phyloP scores from a whole-genome alignment of 2,888 invertebrate genomes.

The Gnatocerus cornutus region DNA sequence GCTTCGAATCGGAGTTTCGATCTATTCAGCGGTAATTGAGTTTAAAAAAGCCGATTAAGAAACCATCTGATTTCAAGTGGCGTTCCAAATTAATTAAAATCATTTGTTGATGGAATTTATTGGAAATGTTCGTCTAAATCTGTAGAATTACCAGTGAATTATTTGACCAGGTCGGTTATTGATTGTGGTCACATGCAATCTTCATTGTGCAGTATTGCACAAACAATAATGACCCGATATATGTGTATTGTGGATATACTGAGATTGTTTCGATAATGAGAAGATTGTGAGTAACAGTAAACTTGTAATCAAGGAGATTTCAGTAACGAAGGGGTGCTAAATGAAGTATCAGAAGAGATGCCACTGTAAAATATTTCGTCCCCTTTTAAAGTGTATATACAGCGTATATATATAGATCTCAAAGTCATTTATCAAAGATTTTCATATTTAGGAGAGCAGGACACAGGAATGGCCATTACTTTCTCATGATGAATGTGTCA shows the following conservation, averaged over 20 bases:
- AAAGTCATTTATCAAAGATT: slow-evolving; percentile 56
- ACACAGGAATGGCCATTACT: slow-evolving; percentile 53
- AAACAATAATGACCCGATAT: slow-evolving; percentile 59
- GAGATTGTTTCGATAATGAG: slow-evolving; percentile 63
- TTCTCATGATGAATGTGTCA: slow-evolving; percentile 63
- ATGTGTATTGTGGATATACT: slow-evolving; percentile 56
- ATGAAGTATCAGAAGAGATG: slow-evolving; percentile 5
- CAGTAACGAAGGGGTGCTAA: background rate
- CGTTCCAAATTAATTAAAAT: slow-evolving; percentile 32
- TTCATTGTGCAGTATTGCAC: slow-evolving; percentile 60
- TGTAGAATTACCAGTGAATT: slow-evolving; percentile 48
- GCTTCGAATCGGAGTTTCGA: slow-evolving; percentile 26
- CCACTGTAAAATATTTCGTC: slow-evolving; percentile 7
- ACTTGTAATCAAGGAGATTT: slow-evolving; percentile 24
- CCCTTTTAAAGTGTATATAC: slow-evolving; percentile 24
- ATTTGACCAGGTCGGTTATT: slow-evolving; percentile 61
- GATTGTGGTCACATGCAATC: slow-evolving; percentile 62
- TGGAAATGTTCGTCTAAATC: slow-evolving; percentile 28
- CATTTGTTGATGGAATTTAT: slow-evolving; percentile 38
- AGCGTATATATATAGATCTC: slow-evolving; percentile 47
- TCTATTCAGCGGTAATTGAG: slow-evolving; percentile 34
- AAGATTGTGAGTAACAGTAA: slow-evolving; percentile 58
- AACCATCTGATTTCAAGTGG: slow-evolving; percentile 31
- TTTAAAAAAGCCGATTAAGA: slow-evolving; percentile 41
- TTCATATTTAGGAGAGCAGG: slow-evolving; percentile 54